Evolutionary conservation across 2,797 vertebrate genomes (phyloP).

Genomic region (Anableps anableps): DNA sequence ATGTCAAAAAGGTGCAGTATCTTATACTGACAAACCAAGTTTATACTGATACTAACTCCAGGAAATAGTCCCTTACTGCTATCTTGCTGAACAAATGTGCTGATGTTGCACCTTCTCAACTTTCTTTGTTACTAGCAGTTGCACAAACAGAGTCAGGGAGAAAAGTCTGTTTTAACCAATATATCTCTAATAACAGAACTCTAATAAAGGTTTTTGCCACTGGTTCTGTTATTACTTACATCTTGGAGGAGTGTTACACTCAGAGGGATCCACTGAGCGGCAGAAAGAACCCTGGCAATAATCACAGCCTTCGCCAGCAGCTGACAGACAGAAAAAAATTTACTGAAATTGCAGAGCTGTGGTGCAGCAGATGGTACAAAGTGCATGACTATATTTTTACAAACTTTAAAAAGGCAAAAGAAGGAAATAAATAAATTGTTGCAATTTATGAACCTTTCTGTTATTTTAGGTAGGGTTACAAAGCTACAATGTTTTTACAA

Average conservation of each 20-base stretch:
- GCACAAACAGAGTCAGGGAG: not conserved
- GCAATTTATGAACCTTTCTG: not conserved
- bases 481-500: not conserved
- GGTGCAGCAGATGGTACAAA: not conserved
- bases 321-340: not conserved
- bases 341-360: not conserved
- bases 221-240: not conserved
- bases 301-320: not conserved
- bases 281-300: slow-evolving; percentile 6
- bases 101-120: not conserved
- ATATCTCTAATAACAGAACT: not conserved
- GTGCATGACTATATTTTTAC: not conserved
- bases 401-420: not conserved
- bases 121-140: not conserved
- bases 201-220: not conserved
- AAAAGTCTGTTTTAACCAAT: not conserved
- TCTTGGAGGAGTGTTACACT: not conserved
- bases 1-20: not conserved
- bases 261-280: not conserved
- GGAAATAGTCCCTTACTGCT: not conserved
- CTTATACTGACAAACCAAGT: not conserved
- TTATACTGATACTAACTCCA: not conserved
- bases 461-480: too few species aligned
- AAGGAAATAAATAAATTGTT: not conserved
- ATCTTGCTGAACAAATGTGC: not conserved